phyloP scores from a whole-genome alignment of 2,888 invertebrate species.

The Morpho helenor region DNA sequence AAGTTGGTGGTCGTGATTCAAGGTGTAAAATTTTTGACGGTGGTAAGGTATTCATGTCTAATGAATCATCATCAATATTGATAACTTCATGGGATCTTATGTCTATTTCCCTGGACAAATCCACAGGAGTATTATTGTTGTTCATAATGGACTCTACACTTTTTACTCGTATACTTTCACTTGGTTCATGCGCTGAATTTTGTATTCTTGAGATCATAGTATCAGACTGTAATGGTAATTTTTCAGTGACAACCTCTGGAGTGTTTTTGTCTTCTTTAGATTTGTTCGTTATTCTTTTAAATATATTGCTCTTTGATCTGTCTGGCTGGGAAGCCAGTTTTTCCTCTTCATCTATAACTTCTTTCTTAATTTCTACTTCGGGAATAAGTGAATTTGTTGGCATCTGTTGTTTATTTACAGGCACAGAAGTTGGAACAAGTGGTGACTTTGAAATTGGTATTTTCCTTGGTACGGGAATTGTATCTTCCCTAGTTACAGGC shows the following conservation, averaged over 20 bases:
- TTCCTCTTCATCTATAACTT: slow-evolving; percentile 70
- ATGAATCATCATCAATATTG: slow-evolving; percentile 69
- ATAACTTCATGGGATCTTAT: slow-evolving; percentile 73
- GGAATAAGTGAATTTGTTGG: slow-evolving; percentile 51
- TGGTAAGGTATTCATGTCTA: slow-evolving; percentile 52
- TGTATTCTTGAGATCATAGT: slow-evolving; percentile 68
- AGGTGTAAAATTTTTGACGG: slow-evolving; percentile 38
- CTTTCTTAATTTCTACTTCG: slow-evolving; percentile 71
- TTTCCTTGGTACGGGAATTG: slow-evolving; percentile 70
- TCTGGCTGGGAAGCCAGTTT: slow-evolving; percentile 89
- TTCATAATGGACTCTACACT: slow-evolving; percentile 64
- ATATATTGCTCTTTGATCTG: slow-evolving; percentile 91
- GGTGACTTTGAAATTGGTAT: slow-evolving; percentile 74
- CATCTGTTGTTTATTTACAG: slow-evolving; percentile 51
- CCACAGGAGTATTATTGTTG: slow-evolving; percentile 74
- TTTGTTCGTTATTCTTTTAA: slow-evolving; percentile 91
- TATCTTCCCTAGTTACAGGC: slow-evolving; percentile 50
- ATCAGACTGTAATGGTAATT: slow-evolving; percentile 52
- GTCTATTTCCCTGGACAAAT: slow-evolving; percentile 71
- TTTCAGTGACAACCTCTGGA: slow-evolving; percentile 64
- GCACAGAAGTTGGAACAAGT: slow-evolving; percentile 57
- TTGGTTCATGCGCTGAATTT: slow-evolving; percentile 49
- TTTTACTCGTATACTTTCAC: slow-evolving; percentile 54
- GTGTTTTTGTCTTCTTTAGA: slow-evolving; percentile 81
- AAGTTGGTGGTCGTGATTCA: slow-evolving; percentile 49